Evolutionary conservation across 2,888 invertebrate genomes (phyloP).

Genomic region (Hypercompe scribonia): DNA sequence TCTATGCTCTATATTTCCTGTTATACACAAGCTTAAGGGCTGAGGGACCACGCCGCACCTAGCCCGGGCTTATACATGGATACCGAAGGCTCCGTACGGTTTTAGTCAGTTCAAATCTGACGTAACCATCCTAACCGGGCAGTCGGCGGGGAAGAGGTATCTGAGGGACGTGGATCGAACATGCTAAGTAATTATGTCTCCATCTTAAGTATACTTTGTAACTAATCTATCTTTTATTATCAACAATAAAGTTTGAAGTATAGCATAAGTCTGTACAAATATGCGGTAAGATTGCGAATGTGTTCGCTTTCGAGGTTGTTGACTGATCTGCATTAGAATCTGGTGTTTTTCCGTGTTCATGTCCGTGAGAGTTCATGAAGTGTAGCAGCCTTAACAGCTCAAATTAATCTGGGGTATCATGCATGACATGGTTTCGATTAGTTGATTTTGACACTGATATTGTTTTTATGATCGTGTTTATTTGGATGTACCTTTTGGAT

Average conservation of each 20-base stretch:
- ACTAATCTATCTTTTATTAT: background rate
- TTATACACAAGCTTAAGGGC: too few relatives aligned
- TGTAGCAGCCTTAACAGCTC: slow-evolving; percentile 24
- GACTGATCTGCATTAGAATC: background rate
- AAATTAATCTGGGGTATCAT: slow-evolving; percentile 32
- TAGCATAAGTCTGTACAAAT: background rate
- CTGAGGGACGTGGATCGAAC: too few relatives aligned
- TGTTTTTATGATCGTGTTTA: background rate
- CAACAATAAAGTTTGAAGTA: background rate
- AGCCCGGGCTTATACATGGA: too few relatives aligned
- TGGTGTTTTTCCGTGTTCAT: slow-evolving; percentile 28
- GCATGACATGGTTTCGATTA: slow-evolving; percentile 27
- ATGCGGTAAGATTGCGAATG: background rate
- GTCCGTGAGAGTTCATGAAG: slow-evolving; percentile 21
- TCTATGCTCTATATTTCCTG: too few relatives aligned
- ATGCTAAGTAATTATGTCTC: too few relatives aligned
- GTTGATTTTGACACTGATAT: background rate
- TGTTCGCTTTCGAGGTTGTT: background rate
- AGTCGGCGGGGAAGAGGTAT: too few relatives aligned
- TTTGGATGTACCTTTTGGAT: background rate
- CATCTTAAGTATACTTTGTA: background rate
- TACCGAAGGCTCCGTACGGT: too few relatives aligned
- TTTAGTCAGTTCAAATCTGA: too few relatives aligned
- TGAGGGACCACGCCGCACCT: too few relatives aligned
- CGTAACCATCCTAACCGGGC: too few relatives aligned